Conservation (phyloP, 2,888 invertebrate species). For the Tiphia femorata region DNA sequence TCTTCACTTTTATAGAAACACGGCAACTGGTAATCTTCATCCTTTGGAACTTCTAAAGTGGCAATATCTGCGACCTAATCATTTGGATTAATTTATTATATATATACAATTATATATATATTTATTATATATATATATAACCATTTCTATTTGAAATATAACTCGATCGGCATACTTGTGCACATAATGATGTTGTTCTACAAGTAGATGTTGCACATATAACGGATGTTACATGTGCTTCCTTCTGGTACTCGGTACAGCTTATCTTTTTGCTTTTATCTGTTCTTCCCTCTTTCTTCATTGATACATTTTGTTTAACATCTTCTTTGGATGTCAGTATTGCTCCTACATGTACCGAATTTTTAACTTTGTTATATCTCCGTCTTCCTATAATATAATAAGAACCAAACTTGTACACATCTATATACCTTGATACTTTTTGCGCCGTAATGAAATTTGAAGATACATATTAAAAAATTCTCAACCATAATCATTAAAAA, state of each 20-base stretch:
- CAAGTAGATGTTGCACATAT: conserved; percentile 6
- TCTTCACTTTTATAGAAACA: conserved; percentile 17
- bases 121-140: not conserved
- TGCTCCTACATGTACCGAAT: conserved; percentile 10
- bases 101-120: not conserved
- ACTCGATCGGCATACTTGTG: conserved; percentile 16
- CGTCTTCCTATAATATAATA: conserved; percentile 22
- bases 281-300: conserved; percentile 25
- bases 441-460: too few relatives aligned
- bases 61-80: conserved; percentile 14
- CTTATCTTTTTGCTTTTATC: conserved; percentile 8
- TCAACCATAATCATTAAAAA: too few relatives aligned
- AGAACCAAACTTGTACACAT: too few relatives aligned
- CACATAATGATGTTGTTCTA: conserved; percentile 14
- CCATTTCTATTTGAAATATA: not conserved
- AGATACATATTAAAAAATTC: too few relatives aligned
- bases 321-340: not conserved
- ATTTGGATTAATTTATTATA: not conserved
- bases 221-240: not conserved
- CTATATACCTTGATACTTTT: too few relatives aligned
- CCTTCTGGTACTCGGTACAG: not conserved
- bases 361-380: conserved; percentile 15
- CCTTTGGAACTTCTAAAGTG: conserved; percentile 12
- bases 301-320: conserved; percentile 2
- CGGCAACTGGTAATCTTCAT: conserved; percentile 8